These are phyloP conservation scores for Macrotis lagotis DNA, from an alignment of 2,113 vertebrate species.

Conservation along the genomic window DNA sequence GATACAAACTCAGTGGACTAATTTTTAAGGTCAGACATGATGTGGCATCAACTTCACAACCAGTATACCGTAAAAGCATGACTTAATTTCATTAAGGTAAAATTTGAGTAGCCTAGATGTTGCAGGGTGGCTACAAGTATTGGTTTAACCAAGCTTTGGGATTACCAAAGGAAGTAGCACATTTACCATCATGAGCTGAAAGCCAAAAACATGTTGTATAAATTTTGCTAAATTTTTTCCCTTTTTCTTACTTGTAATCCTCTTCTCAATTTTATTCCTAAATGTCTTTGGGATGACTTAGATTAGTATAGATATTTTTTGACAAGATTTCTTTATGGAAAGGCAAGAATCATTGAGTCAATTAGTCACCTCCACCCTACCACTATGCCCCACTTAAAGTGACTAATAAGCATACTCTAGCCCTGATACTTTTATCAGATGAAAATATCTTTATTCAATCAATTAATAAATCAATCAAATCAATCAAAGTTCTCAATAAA, in stretches of 20 bases:
- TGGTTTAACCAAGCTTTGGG: too few relatives aligned
- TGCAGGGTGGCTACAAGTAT: too few relatives aligned
- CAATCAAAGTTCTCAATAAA: too few relatives aligned
- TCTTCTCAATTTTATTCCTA: neutral
- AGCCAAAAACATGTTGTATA: neutral
- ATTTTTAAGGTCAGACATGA: too few relatives aligned
- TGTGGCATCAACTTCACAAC: too few relatives aligned
- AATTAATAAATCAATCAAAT: neutral
- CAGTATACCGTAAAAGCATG: too few relatives aligned
- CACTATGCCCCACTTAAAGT: neutral
- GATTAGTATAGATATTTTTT: neutral
- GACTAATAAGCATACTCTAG: neutral
- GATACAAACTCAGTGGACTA: too few relatives aligned
- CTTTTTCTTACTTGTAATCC: neutral
- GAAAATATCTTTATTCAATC: neutral
- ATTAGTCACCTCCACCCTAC: neutral
- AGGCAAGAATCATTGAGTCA: neutral
- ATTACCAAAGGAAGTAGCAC: too few relatives aligned
- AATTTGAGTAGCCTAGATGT: too few relatives aligned
- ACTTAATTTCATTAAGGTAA: too few relatives aligned
- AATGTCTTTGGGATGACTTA: neutral
- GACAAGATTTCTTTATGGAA: neutral
- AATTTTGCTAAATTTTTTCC: neutral
- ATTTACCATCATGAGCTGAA: too few relatives aligned
- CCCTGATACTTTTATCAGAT: neutral